Evolutionary conservation across 2,797 vertebrate genomes (phyloP).

Genomic region (Anas flavirostris): DNA sequence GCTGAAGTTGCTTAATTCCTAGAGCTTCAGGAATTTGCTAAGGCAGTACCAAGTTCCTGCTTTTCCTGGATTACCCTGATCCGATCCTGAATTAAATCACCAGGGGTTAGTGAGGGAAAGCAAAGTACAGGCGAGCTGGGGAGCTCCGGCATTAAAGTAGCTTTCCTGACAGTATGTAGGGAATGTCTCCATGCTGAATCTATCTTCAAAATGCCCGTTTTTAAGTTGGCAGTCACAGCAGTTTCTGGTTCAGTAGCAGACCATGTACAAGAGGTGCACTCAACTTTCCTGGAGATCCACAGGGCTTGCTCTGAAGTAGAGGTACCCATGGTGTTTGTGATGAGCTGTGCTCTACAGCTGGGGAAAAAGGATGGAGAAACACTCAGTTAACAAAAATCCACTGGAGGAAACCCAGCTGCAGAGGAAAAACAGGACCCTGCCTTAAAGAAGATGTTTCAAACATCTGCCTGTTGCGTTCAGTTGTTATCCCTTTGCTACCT

Average conservation of each 20-base stretch:
- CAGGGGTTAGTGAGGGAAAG: not conserved
- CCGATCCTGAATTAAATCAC: not conserved
- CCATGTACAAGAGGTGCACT: not conserved
- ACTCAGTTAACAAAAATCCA: not conserved
- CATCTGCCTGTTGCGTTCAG: not conserved
- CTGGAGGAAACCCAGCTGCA: not conserved
- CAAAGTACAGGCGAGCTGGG: not conserved
- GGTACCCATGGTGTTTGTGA: fast-evolving
- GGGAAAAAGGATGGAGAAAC: not conserved
- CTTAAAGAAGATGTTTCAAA: not conserved
- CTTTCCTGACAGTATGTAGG: not conserved
- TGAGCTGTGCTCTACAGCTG: not conserved
- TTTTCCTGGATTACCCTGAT: slow-evolving; percentile 11
- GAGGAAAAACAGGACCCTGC: not conserved
- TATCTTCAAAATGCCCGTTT: not conserved
- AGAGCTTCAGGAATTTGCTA: not conserved
- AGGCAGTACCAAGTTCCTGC: not conserved
- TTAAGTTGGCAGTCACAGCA: not conserved
- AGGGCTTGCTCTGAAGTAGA: not conserved
- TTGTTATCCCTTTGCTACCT: not conserved
- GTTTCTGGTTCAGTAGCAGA: not conserved
- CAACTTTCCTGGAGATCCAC: not conserved
- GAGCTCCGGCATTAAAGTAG: not conserved
- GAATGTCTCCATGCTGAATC: not conserved
- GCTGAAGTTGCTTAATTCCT: not conserved